These are phyloP conservation scores for Clivina fossor DNA, from an alignment of 2,888 invertebrate genomes.

Conservation along the genomic window DNA sequence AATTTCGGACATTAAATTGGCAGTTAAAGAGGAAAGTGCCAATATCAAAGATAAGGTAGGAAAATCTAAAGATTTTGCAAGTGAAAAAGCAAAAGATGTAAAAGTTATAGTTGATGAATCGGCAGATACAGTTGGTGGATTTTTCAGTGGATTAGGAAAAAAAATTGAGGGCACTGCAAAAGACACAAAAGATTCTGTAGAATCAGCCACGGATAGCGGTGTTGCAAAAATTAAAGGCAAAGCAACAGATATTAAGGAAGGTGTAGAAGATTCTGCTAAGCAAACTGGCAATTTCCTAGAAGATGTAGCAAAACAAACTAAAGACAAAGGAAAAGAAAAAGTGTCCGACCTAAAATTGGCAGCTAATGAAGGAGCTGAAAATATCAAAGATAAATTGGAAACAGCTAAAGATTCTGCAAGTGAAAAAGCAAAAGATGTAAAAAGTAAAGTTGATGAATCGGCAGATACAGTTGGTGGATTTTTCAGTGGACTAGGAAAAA, in stretches of 20 bases:
- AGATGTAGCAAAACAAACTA: slow-evolving; percentile 28
- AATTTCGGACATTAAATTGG: no score
- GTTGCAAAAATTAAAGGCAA: slow-evolving; percentile 30
- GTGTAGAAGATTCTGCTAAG: no score
- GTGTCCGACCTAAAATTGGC: no score
- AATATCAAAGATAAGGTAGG: no score
- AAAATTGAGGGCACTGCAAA: slow-evolving; percentile 28
- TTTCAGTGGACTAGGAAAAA: slow-evolving; percentile 42
- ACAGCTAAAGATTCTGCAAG: slow-evolving; percentile 39
- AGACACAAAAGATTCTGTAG: slow-evolving; percentile 16
- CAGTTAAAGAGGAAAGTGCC: no score
- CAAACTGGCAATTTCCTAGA: slow-evolving; percentile 26
- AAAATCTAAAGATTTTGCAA: slow-evolving; percentile 37
- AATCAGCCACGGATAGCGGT: slow-evolving; percentile 38
- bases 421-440: slow-evolving; percentile 51
- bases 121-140: slow-evolving; percentile 37
- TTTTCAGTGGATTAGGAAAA: slow-evolving; percentile 38
- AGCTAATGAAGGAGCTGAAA: slow-evolving; percentile 31
- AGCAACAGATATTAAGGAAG: slow-evolving; percentile 25
- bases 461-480: slow-evolving; percentile 46
- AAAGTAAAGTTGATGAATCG: slow-evolving; percentile 47
- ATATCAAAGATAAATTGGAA: slow-evolving; percentile 9
- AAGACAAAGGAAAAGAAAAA: slow-evolving; percentile 27
- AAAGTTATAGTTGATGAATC: slow-evolving; percentile 22
- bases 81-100: slow-evolving; percentile 28